Conservation (phyloP, 1,140 invertebrate genomes). For the Ruditapes philippinarum region DNA sequence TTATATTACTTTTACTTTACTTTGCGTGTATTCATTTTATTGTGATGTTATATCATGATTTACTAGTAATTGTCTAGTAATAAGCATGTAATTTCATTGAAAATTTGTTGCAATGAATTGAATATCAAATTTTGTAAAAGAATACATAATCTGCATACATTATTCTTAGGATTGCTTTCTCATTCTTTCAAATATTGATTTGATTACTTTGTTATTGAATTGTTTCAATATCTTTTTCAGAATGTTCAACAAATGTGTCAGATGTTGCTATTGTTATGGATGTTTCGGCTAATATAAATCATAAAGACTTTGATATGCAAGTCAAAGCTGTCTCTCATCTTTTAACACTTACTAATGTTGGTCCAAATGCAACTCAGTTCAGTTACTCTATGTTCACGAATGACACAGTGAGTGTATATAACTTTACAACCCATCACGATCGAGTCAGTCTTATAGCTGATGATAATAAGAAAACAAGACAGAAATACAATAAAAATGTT, state of each 20-base stretch:
- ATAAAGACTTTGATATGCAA: background rate
- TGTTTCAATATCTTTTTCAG: background rate
- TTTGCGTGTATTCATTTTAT: too few species aligned
- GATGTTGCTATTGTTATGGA: slow-evolving; percentile 11
- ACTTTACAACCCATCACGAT: background rate
- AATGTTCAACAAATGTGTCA: background rate
- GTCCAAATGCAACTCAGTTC: background rate
- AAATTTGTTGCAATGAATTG: too few species aligned
- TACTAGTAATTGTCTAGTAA: too few species aligned
- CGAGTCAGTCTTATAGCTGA: background rate
- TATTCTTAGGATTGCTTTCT: too few species aligned
- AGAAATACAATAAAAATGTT: background rate
- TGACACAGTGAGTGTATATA: background rate
- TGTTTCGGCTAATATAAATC: background rate
- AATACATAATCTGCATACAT: too few species aligned
- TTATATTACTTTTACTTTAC: too few species aligned
- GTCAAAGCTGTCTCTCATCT: background rate
- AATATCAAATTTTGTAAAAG: too few species aligned
- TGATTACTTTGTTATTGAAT: too few species aligned
- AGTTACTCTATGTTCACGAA: background rate
- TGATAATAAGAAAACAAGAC: background rate
- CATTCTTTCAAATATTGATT: too few species aligned
- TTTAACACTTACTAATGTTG: background rate
- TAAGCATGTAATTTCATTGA: too few species aligned
- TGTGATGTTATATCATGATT: too few species aligned